Conservation (phyloP, 37 sponge, comb jelly and placozoan species). For the Halichondria panicea region DNA sequence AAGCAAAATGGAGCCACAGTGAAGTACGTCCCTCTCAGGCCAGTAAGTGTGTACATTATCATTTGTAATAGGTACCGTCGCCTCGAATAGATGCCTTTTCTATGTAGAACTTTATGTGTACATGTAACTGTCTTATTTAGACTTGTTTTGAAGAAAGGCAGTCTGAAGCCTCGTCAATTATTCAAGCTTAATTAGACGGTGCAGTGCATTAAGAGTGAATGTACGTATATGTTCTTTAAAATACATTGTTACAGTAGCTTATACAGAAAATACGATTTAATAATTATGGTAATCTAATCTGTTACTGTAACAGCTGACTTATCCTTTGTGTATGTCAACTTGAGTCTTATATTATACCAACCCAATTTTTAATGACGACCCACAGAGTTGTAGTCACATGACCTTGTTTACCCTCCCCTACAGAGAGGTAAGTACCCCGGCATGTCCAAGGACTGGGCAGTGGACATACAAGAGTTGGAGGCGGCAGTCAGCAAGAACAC, state of each 20-base stretch:
- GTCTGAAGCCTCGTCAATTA: too few relatives aligned
- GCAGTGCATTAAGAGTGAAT: too few relatives aligned
- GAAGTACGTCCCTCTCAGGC: constrained; percentile 84
- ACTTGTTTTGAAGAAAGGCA: too few relatives aligned
- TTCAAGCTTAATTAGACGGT: too few relatives aligned
- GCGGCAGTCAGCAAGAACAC: constrained; percentile 87
- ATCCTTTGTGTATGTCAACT: not conserved
- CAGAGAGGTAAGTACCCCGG: constrained; percentile 60
- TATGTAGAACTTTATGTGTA: too few relatives aligned
- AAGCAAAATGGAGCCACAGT: constrained; percentile 72
- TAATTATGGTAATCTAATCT: too few relatives aligned
- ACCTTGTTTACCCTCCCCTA: not conserved
- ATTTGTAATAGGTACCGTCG: too few relatives aligned
- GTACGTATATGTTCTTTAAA: not conserved
- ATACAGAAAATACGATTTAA: too few relatives aligned
- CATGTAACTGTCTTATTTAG: too few relatives aligned
- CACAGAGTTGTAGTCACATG: not conserved
- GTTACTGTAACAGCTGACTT: too few relatives aligned
- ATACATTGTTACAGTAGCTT: not conserved
- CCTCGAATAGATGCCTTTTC: too few relatives aligned
- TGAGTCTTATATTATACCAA: not conserved
- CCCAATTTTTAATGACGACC: not conserved
- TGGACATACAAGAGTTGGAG: constrained; percentile 82
- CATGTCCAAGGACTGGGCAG: constrained; percentile 65
- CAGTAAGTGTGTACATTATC: constrained; percentile 45